Evolutionary conservation across 2,797 vertebrate genomes (phyloP).

Genomic region (Megaceryle alcyon): DNA sequence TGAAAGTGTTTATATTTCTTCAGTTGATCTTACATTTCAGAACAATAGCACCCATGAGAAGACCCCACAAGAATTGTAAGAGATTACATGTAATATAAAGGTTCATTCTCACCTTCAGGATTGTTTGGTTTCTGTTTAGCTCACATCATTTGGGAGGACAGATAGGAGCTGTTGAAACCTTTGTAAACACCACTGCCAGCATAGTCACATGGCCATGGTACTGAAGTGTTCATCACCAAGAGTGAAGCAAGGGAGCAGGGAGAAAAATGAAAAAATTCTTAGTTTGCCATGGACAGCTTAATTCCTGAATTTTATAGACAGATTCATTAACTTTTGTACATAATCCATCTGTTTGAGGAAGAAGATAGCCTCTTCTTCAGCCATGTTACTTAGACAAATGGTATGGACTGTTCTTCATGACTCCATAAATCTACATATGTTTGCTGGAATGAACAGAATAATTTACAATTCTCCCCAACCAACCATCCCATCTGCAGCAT

Average conservation of each 20-base stretch:
- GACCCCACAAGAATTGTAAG: not conserved
- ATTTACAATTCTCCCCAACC: not conserved
- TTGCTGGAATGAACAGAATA: not conserved
- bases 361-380: not conserved
- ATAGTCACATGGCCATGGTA: accelerated
- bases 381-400: not conserved
- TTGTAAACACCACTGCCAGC: not conserved
- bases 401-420: not conserved
- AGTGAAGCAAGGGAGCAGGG: not conserved
- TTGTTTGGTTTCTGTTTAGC: not conserved
- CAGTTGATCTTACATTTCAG: slow-evolving; percentile 10
- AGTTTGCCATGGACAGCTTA: not conserved
- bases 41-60: slow-evolving; percentile 19
- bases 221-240: not conserved
- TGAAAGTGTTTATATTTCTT: slow-evolving; percentile 22
- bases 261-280: not conserved
- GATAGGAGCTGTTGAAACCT: not conserved
- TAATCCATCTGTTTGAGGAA: not conserved
- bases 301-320: not conserved
- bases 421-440: not conserved
- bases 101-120: not conserved
- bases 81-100: not conserved
- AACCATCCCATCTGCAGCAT: accelerated
- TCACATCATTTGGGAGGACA: not conserved
- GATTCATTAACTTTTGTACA: not conserved